phyloP scores from a whole-genome alignment of 2,797 vertebrate species.

The Syngnathus rostellatus region DNA sequence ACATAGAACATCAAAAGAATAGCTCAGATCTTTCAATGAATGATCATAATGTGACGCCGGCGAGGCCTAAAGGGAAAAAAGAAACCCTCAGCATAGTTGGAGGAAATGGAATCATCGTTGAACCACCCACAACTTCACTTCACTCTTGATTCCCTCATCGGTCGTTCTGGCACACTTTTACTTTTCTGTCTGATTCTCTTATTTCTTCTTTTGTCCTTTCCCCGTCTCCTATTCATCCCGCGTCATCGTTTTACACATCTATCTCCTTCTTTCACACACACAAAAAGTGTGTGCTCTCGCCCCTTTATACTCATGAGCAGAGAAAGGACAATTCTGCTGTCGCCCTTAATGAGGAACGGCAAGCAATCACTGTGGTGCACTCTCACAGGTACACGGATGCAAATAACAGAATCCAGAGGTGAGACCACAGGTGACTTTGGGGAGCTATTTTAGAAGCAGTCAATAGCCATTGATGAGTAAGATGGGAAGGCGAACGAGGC shows the following conservation, averaged over 20 bases:
- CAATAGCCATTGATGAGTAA: constrained; percentile 67
- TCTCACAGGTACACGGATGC: constrained; percentile 32
- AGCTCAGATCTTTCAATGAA: constrained; percentile 60
- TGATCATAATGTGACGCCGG: constrained; percentile 65
- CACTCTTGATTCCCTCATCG: constrained; percentile 22
- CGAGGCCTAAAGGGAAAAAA: constrained; percentile 54
- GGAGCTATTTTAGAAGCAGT: constrained; percentile 63
- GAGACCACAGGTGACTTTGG: constrained; percentile 57
- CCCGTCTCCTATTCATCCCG: constrained; percentile 30
- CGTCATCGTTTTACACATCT: background rate
- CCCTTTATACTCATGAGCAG: constrained; percentile 49
- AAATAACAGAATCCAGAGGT: constrained; percentile 62
- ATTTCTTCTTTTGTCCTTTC: constrained; percentile 14
- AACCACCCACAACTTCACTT: constrained; percentile 31
- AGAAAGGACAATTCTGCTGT: constrained; percentile 55
- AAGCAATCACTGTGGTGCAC: constrained; percentile 48
- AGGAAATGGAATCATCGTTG: constrained; percentile 43
- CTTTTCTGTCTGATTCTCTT: constrained; percentile 35
- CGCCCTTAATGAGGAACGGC: constrained; percentile 65
- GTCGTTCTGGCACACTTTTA: constrained; percentile 36
- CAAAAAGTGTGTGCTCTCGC: background rate
- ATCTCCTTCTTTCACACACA: constrained; percentile 19
- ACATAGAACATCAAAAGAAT: constrained; percentile 69
- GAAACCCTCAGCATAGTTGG: constrained; percentile 51
- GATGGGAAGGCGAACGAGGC: constrained; percentile 44